A percentile compares a stretch with the other conserved stretches of the same genome.
These are phyloP conservation scores for Eueides isabella DNA, from an alignment of 1,140 invertebrate species.

Conservation along the genomic window DNA sequence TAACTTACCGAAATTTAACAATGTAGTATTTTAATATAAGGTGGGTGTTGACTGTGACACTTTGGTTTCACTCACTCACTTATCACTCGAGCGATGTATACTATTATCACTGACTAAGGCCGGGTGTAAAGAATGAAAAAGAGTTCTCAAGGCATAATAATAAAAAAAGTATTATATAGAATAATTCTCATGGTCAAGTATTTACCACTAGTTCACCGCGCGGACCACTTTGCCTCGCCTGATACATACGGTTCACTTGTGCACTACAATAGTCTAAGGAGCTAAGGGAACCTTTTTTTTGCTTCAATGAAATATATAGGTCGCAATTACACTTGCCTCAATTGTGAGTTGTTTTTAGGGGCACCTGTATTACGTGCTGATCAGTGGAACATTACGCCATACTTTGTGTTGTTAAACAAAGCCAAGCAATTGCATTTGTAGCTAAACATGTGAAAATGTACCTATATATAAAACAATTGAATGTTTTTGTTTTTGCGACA, in stretches of 20 bases:
- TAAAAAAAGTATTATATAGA: neutral
- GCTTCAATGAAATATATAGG: neutral
- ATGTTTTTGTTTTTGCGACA: neutral
- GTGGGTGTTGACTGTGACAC: constrained; percentile 36
- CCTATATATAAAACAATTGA: neutral
- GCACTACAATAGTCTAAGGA: constrained; percentile 14
- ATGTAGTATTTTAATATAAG: constrained; percentile 16
- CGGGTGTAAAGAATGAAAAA: constrained; percentile 1
- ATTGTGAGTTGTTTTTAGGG: neutral
- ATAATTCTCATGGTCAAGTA: neutral
- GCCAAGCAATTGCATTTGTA: neutral
- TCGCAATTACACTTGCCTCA: neutral
- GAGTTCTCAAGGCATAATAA: constrained; percentile 3
- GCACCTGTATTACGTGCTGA: too few species aligned
- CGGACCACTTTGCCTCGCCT: constrained; percentile 19
- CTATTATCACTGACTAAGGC: constrained; percentile 21
- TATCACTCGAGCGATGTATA: constrained; percentile 10
- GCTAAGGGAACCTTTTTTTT: constrained; percentile 8
- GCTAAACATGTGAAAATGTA: neutral
- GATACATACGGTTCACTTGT: constrained; percentile 12
- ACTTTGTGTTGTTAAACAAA: too few species aligned
- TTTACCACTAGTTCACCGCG: neutral
- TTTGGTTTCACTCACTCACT: constrained; percentile 33
- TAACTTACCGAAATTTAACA: constrained; percentile 8
- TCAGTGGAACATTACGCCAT: too few species aligned